Base-by-base conservation (phyloP, 1,140 invertebrate species). In the Zaprionus taronus region DNA sequence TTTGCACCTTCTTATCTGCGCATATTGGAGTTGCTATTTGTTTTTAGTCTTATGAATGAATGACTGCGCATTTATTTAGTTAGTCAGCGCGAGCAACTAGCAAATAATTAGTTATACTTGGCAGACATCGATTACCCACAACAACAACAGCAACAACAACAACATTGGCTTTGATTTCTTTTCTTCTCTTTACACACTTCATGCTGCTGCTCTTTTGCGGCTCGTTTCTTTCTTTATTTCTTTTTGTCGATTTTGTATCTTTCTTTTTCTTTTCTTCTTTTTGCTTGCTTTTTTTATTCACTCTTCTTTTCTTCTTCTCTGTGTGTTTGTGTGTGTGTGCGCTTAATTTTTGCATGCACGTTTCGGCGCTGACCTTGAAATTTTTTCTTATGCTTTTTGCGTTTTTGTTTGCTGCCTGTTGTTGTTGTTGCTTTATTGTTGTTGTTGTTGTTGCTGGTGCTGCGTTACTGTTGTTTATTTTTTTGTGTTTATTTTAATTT, bases 331-430 rank as follows among this genome's bases (percentile, higher is more conserved):
- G 65, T 72, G 77, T 57, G 78, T 70, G 67, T 72, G 65, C 86
- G 85, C 85, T 90, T 90, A 90, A 90, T 85, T 90, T 90, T 90
- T 90, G 85, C 85, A 90, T 90, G 85, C 85, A 90, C 85, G 85
- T 90, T 90, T 90, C 80, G 85, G 86, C 79, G 79, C 82, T 90
- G 86, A 90, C 85, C 85, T 90, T 90, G 85, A 90, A 90, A 77
- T 82, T 82, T 89, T 89, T 90, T 90, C 76, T 85, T 90, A 85
- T 81, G 71, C 60, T 72, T 72, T 89, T 89, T 81, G 62, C 56
- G 67, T 80, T 84, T 73, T 81, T 76, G 67, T 56, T 81, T 66
- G 63, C 60, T 60, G 44, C 51, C 66, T 47, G 7, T 66, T 75
- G 41, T 75, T 79, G 58, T 14, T 80, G 44, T 6, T 58, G n/a